Conservation (phyloP, 2,888 invertebrate species). For the Barypeithes pellucidus region DNA sequence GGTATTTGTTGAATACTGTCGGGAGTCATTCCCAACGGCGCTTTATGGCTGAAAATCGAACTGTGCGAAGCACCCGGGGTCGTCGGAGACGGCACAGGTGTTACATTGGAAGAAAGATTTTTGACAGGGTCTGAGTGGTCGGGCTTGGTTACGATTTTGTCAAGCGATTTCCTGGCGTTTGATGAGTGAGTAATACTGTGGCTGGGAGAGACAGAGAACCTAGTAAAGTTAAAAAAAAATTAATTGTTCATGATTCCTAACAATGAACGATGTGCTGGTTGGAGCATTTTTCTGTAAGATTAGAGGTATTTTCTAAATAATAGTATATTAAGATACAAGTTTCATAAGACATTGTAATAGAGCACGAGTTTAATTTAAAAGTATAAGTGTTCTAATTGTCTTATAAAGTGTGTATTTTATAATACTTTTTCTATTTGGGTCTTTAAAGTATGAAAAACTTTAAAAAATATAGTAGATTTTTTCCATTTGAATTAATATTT, state of each 20-base stretch:
- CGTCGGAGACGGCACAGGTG: constrained; percentile 71
- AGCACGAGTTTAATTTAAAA: no score
- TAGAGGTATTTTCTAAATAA: no score
- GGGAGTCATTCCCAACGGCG: constrained; percentile 65
- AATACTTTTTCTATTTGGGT: no score
- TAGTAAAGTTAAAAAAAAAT: constrained; percentile 56
- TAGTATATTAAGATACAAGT: no score
- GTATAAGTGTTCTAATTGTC: no score
- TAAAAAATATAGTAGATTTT: no score
- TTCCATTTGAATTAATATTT: no score
- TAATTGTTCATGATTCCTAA: constrained; percentile 2
- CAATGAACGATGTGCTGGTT: no score
- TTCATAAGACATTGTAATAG: no score
- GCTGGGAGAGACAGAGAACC: constrained; percentile 70
- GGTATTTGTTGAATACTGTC: constrained; percentile 72
- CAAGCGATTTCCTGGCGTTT: constrained; percentile 56
- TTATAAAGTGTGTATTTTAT: no score
- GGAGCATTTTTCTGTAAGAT: no score
- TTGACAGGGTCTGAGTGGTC: constrained; percentile 38
- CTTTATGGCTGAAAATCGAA: constrained; percentile 58
- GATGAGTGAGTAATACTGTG: constrained; percentile 63
- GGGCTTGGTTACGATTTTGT: constrained; percentile 58
- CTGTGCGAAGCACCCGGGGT: constrained; percentile 68
- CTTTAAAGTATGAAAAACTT: no score
- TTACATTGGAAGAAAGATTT: constrained; percentile 51